A percentile compares a stretch with the other conserved stretches of the same genome.
Conservation (phyloP, 2,797 vertebrate genomes). For the Mergus octosetaceus region DNA sequence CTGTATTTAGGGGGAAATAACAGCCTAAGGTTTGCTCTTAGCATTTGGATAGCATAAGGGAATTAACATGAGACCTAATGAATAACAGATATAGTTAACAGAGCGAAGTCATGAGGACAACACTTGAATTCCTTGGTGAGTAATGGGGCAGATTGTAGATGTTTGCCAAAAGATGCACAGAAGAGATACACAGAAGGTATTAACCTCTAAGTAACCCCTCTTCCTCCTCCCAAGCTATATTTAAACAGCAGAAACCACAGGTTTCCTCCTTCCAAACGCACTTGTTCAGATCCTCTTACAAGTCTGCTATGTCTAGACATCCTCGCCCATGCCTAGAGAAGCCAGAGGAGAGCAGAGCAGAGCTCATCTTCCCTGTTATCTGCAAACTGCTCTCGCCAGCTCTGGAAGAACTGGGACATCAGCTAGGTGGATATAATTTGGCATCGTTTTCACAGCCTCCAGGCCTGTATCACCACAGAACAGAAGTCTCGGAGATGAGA, state of each 20-base stretch:
- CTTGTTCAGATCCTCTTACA: not conserved
- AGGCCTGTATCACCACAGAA: not conserved
- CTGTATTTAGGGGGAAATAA: not conserved
- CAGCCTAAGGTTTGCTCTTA: not conserved
- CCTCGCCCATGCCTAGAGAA: not conserved
- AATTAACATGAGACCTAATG: not conserved
- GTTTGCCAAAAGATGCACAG: not conserved
- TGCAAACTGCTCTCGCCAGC: not conserved
- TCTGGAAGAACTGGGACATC: not conserved
- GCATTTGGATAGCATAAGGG: not conserved
- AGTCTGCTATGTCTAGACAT: not conserved
- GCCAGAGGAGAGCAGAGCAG: not conserved
- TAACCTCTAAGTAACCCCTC: not conserved
- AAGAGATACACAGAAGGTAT: not conserved
- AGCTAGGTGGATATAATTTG: not conserved
- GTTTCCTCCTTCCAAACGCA: not conserved
- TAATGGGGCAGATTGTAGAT: not conserved
- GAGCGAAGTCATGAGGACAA: not conserved
- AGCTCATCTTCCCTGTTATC: not conserved
- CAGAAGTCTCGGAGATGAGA: not conserved
- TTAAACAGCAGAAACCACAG: not conserved
- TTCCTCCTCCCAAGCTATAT: not conserved
- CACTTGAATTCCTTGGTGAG: not conserved
- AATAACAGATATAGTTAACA: not conserved
- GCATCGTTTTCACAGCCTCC: not conserved